Percentiles rank a stretch among this genome's conserved stretches.
phyloP scores from a whole-genome alignment of 2,113 vertebrate species.

The Emydura subglobosa region DNA sequence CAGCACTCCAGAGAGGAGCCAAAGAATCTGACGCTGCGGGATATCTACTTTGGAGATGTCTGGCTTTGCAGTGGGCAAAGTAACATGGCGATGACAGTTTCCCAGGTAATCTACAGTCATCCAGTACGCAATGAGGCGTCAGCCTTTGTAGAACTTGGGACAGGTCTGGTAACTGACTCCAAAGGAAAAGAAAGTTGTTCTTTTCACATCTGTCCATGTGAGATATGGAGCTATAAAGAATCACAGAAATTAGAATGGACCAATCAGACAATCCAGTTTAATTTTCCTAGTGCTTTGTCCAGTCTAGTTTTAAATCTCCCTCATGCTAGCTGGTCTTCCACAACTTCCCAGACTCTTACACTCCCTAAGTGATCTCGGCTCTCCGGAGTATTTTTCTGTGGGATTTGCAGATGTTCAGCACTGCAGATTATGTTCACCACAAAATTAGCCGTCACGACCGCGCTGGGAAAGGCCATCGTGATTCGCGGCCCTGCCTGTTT shows the following conservation, averaged over 20 bases:
- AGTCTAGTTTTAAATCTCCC: not conserved
- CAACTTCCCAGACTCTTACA: not conserved
- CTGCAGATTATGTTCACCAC: not conserved
- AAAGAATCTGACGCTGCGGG: constrained; percentile 65
- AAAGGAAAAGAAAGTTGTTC: no score
- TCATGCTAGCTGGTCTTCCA: not conserved
- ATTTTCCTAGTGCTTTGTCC: not conserved
- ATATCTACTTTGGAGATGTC: constrained; percentile 91
- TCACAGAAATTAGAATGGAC: not conserved
- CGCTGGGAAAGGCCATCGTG: not conserved
- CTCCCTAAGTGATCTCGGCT: no score
- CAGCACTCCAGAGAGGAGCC: constrained; percentile 16
- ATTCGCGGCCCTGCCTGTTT: not conserved
- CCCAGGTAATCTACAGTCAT: constrained; percentile 79
- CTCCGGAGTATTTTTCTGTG: not conserved
- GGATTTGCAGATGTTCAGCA: not conserved
- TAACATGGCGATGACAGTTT: constrained; percentile 90
- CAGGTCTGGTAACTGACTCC: no score
- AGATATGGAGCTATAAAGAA: no score
- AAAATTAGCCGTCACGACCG: not conserved
- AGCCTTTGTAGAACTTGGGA: no score
- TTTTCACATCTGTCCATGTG: not conserved
- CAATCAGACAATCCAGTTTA: not conserved
- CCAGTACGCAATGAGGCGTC: not conserved
- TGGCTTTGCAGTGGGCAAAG: constrained; percentile 96